These are phyloP conservation scores for Thamnophis elegans DNA, from an alignment of 2,797 vertebrate species.

Conservation along the genomic window DNA sequence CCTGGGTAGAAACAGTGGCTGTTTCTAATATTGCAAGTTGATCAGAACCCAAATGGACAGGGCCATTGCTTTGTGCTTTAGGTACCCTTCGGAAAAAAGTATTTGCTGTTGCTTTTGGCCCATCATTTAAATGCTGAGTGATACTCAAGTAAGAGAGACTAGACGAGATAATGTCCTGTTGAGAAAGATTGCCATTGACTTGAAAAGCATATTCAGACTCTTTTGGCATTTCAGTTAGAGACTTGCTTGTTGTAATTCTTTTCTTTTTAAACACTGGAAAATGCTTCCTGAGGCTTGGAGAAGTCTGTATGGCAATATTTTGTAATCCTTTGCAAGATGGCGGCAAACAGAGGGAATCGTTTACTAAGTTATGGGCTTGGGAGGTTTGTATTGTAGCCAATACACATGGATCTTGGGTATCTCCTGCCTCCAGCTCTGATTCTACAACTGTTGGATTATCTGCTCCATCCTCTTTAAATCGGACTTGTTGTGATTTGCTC, in stretches of 20 bases:
- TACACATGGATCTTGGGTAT: slow-evolving; percentile 1
- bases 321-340: slow-evolving; percentile 73
- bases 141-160: slow-evolving; percentile 69
- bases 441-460: slow-evolving; percentile 26
- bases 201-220: slow-evolving; percentile 61
- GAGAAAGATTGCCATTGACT: slow-evolving; percentile 69
- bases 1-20: slow-evolving; percentile 68
- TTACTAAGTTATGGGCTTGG: slow-evolving; percentile 51
- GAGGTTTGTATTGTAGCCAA: slow-evolving; percentile 47
- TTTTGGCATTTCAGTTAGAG: slow-evolving; percentile 68
- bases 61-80: slow-evolving; percentile 76
- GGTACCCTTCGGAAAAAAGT: slow-evolving; percentile 37
- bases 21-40: slow-evolving; percentile 56
- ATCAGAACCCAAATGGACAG: slow-evolving; percentile 47
- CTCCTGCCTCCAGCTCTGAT: slow-evolving; percentile 33
- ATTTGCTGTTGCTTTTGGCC: slow-evolving; percentile 32
- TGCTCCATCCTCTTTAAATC: slow-evolving; percentile 76
- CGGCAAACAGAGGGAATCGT: slow-evolving; percentile 63
- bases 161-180: slow-evolving; percentile 62
- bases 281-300: slow-evolving; percentile 89
- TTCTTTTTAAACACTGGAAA: slow-evolving; percentile 81
- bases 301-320: slow-evolving; percentile 93
- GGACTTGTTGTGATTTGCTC: slow-evolving; percentile 78
- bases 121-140: slow-evolving; percentile 55
- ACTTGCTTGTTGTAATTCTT: slow-evolving; percentile 73